These are phyloP conservation scores for Xestia sexstrigata DNA, from an alignment of 2,888 invertebrate genomes.

Conservation along the genomic window DNA sequence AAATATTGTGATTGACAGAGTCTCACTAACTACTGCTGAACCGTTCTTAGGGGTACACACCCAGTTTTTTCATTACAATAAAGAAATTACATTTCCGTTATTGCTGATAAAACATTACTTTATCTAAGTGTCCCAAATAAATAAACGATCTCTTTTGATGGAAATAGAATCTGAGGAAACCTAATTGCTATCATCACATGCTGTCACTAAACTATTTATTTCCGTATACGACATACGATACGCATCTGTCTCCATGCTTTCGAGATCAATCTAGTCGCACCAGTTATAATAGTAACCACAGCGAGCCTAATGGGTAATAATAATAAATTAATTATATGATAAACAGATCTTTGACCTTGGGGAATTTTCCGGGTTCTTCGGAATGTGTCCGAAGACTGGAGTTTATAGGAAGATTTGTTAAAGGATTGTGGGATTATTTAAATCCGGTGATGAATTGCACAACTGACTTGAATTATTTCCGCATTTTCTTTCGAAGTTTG, in stretches of 20 bases:
- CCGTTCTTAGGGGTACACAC: background rate
- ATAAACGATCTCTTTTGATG: background rate
- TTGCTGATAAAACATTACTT: too few relatives aligned
- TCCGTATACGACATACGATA: constrained; percentile 8
- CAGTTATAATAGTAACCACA: constrained; percentile 17
- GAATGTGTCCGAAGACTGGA: background rate
- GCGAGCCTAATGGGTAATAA: constrained; percentile 18
- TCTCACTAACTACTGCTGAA: too few relatives aligned
- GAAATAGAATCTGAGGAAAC: background rate
- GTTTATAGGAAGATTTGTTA: background rate
- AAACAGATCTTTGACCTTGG: constrained; percentile 34
- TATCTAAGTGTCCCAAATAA: background rate
- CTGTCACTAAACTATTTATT: background rate
- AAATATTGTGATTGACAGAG: background rate
- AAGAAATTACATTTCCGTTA: background rate
- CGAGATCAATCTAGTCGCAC: constrained; percentile 29
- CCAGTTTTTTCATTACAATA: background rate
- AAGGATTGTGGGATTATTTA: background rate
- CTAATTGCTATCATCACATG: background rate
- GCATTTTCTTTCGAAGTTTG: background rate
- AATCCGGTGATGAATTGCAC: background rate
- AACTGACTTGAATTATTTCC: background rate
- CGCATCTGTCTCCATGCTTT: constrained; percentile 17
- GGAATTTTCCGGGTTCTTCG: constrained; percentile 27
- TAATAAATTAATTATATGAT: constrained; percentile 36